Evolutionary conservation across 2,888 invertebrate species (phyloP), one percentile per base, ranked within the genome.

Genomic region (Cartodere bifasciata): DNA sequence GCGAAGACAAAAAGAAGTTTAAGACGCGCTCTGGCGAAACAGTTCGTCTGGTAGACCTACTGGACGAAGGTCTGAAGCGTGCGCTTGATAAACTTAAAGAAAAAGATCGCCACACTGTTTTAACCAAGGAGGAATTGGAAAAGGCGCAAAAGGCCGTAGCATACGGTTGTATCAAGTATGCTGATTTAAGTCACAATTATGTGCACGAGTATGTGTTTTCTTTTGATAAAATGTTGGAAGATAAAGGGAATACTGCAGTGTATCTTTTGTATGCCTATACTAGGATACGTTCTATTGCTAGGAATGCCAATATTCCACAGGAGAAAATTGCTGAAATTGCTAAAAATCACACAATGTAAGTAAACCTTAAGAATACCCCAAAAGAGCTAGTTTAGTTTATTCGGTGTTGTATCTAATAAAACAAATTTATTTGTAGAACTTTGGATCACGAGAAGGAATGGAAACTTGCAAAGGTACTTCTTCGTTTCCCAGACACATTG

Each of bases 171-270:
- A 92, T 99, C 34, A 98, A 95, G 58, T 98, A 99, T 59, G 84
- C 97, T 3, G 98, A 98, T 66, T 68, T 98, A 27, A 85, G 83
- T 9, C 92, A 95, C 51, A 92, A 92, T 56, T 72, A 94, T 37
- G 75, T 74, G 33, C 84, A 86, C 55, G 97, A 97, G 53, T 98
- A 98, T 55, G 75, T 97, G 2, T 98, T 98, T 63, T 95, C 94
- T 1, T 98, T 95, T 61, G 94, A 98, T 53, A 91, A 91, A 61
- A 99, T 99, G 98, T 67, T 99, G 40, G 95, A 98, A 52, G 97
- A 98, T 56, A 84, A 86, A 55, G 98, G 98, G 6, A 99, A 99
- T 56, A 99, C 98, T 1, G 98, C 98, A 0, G 95, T 94, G 0
- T 99, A 98, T 55, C 65, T 99, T 29, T 62, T 98, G 4, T 98